phyloP scores from a whole-genome alignment of 2,113 vertebrate species.

The Dromiciops gliroides region DNA sequence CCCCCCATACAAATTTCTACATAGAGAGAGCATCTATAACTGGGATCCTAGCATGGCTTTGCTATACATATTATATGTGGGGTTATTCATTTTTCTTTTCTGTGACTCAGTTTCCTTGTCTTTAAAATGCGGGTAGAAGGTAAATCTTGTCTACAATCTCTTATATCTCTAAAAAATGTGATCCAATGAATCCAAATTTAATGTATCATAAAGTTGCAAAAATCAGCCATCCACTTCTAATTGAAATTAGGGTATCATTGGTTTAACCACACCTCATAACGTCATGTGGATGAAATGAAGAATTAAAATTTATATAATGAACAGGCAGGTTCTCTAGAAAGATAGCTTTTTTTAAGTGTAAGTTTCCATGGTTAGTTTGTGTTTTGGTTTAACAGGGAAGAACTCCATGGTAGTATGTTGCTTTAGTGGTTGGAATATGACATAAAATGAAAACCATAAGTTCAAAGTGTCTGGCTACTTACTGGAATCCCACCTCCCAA shows the following conservation, averaged over 20 bases:
- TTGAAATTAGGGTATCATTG: neutral
- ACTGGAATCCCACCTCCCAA: slow-evolving; percentile 81
- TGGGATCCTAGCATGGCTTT: neutral
- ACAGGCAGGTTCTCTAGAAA: slow-evolving; percentile 64
- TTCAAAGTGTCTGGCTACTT: slow-evolving; percentile 84
- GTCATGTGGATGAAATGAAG: neutral
- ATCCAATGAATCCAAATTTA: neutral
- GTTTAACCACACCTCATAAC: neutral
- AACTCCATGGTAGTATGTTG: slow-evolving; percentile 75
- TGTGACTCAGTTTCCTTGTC: neutral
- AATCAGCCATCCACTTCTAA: neutral
- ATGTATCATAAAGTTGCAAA: neutral
- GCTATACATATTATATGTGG: neutral
- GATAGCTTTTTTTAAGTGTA: slow-evolving; percentile 49
- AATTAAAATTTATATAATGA: slow-evolving; percentile 41
- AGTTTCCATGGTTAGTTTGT: slow-evolving; percentile 79
- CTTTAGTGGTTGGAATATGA: slow-evolving; percentile 84
- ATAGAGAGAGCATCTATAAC: neutral
- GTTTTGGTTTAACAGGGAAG: slow-evolving; percentile 77
- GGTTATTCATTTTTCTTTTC: neutral
- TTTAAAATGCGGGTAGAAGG: neutral
- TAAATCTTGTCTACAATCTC: neutral
- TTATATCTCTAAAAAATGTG: neutral
- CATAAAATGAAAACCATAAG: slow-evolving; percentile 82
- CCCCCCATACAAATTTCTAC: neutral